Base-by-base conservation (phyloP, 2,797 vertebrate genomes). In the Orientallactaga sibirica region DNA sequence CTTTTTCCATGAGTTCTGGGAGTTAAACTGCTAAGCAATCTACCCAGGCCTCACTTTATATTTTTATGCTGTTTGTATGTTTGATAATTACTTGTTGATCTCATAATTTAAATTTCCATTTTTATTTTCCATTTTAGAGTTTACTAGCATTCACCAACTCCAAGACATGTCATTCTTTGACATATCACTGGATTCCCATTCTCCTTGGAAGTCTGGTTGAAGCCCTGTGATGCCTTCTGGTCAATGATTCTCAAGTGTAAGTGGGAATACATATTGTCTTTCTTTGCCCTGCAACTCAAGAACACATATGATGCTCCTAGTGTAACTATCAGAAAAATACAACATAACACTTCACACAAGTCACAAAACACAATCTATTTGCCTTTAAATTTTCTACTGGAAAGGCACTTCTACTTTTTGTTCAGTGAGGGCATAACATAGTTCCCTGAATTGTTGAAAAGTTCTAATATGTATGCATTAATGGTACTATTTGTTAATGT, bases 61-160 rank as follows among this genome's bases (percentile, higher is more conserved):
- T 82, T 55, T 85, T 79, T 33, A 86, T 8, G 29, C 7, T 68
- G 22, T 33, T 83, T 62, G 20, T 62, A 83, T 61, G 88, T 88
- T 83, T 91, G 68, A 88, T 27, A 5, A 67, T 0, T 1, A 68
- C 68, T 55, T 80, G 74, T 58, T 7, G 81, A 4, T 85, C 92
- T 92, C 43, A 89, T 86, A 55, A 75, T n/a, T 68, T 68, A 76
- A 68, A 33, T 76, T 73, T 74, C 67, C 71, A n/a, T 55, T 52
- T 70, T 12, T 73, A 86, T 33, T 79, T 90, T 93, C 62, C 48
- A 10, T 76, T 33, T 88, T 88, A 48, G n/a, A 86, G 86, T 33
- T 88, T 58, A 80, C 64, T 86, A 68, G 3, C 33, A 16, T 91
- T 91, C 64, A 92, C 27, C 48, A 88, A 16, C 58, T 90, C 19